Evolutionary conservation across 2,888 invertebrate species (phyloP).

Genomic region (Eugnorisma glareosa): DNA sequence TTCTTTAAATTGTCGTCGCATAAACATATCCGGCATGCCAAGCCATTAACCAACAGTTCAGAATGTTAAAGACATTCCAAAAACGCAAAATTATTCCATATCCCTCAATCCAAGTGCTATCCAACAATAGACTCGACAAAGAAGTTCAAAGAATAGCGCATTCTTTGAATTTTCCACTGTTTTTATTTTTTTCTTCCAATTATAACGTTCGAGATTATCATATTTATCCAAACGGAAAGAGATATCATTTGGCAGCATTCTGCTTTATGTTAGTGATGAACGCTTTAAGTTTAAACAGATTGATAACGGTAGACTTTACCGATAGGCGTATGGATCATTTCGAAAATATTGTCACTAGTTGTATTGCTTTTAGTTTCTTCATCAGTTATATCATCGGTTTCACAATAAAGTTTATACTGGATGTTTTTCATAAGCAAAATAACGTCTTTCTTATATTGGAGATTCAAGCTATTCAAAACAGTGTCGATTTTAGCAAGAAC

Average conservation of each 20-base stretch:
- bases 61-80: not conserved
- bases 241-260: not conserved
- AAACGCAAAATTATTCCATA: not conserved
- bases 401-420: conserved; percentile 11
- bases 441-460: conserved; percentile 15
- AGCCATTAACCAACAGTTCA: not conserved
- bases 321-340: not conserved
- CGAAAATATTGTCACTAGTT: not conserved
- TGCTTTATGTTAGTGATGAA: not conserved
- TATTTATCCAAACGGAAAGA: conserved; percentile 2
- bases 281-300: not conserved
- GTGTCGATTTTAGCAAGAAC: not conserved
- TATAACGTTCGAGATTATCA: not conserved
- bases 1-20: not conserved
- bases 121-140: not conserved
- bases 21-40: not conserved
- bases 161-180: conserved; percentile 1
- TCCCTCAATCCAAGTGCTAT: not conserved
- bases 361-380: not conserved
- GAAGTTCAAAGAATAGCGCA: conserved; percentile 6
- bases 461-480: conserved; percentile 15
- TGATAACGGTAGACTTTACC: not conserved
- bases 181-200: not conserved
- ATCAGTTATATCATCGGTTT: not conserved
- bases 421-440: conserved; percentile 10